Base-by-base conservation (phyloP, 2,888 invertebrate genomes). In the Pharmacophagus antenor region DNA sequence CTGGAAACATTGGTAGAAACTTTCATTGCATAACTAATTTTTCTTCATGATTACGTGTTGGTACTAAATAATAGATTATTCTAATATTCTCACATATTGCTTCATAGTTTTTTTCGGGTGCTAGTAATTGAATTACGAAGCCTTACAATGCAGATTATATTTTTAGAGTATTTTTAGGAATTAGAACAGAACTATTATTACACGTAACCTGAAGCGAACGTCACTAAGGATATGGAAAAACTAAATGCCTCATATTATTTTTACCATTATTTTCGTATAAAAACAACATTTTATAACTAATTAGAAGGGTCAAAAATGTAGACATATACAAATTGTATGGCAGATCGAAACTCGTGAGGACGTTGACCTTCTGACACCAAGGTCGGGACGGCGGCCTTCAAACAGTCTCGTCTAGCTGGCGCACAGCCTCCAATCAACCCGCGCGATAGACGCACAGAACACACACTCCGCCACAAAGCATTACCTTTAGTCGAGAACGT, bases 381-480 rank as follows among this genome's bases (percentile, higher is more conserved):
- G 90, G 90, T 90, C 90, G 85, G 77, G 79, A 74, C 82, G 83
- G 81, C 88, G 89, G 90, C 90, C 90, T 90, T 89, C 90, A 85
- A 80, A 84, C 83, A 84, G 86, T 83, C 52, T 52, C 52, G 58
- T 58, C 58, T 58, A 58, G 58, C 80, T 80, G 50, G 51, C 37
- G 51, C 37, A 51, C 31, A 51, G 51, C 37, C 83, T 82, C 77
- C 79, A 73, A 71, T 73, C 74, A 79, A 77, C 77, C 80, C 76
- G 71, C 77, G 72, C 74, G 73, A 70, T 73, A 75, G 67, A 74
- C 76, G 70, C 79, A 78, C 76, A 79, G 72, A 77, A 77, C 64
- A 67, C 64, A 73, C 79, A 81, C 78, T 76, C 71, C 77, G 80
- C 70, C 77, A 80, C 75, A 68, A 68, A 69, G 61, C 54, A 67